Conservation (phyloP, 2,113 vertebrate species). For the Hydrochoerus hydrochaeris region DNA sequence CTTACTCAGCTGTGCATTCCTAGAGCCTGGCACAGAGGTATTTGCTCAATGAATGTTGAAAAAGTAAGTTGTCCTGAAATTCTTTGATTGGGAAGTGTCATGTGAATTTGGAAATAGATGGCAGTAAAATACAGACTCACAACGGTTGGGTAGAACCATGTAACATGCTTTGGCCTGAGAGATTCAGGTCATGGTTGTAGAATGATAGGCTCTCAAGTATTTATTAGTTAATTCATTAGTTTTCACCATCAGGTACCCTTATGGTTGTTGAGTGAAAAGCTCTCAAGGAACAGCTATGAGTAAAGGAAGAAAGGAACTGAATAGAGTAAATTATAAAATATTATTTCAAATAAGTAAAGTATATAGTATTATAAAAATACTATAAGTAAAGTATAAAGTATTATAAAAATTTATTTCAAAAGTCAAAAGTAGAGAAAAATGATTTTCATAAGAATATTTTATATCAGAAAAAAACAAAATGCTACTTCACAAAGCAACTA, state of each 20-base stretch:
- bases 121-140: not conserved
- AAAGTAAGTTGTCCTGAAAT: not conserved
- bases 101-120: not conserved
- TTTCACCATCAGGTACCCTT: not conserved
- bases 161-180: not conserved
- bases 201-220: not conserved
- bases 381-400: not conserved
- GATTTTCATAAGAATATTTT: slow-evolving; percentile 14
- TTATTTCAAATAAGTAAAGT: too few species aligned
- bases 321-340: not conserved
- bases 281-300: not conserved
- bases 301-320: not conserved
- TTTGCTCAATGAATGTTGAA: not conserved
- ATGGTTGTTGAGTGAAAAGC: not conserved
- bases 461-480: not conserved
- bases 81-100: not conserved
- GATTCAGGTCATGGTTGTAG: not conserved
- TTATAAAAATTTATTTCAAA: not conserved
- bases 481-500: not conserved
- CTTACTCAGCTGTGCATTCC: not conserved
- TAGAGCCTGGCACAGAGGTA: not conserved
- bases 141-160: not conserved
- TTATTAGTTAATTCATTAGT: not conserved
- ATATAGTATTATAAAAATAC: too few species aligned
- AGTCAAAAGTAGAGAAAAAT: not conserved